Evolutionary conservation across 2,888 invertebrate genomes (phyloP).

Genomic region (Drosophila anceps): DNA sequence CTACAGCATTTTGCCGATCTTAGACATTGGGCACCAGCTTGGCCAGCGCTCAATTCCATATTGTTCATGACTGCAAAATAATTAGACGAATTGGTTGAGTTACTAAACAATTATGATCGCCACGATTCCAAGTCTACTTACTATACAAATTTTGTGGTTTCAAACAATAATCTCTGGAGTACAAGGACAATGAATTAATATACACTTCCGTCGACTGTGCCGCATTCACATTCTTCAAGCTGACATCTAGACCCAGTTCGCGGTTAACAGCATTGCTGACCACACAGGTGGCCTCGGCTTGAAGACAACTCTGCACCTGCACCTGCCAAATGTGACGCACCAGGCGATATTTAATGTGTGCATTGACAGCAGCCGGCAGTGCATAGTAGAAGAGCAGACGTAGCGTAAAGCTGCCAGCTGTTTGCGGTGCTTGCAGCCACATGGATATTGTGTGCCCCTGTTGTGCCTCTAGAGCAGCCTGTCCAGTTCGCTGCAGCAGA

Average conservation of each 20-base stretch:
- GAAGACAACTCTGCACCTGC: constrained; percentile 88
- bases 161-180: constrained; percentile 81
- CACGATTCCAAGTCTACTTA: constrained; percentile 57
- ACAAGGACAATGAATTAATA: constrained; percentile 81
- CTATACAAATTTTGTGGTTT: constrained; percentile 78
- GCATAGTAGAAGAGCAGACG: constrained; percentile 92
- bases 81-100: not conserved
- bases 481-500: constrained; percentile 69
- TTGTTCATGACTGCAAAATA: constrained; percentile 79
- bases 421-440: constrained; percentile 90
- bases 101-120: not conserved
- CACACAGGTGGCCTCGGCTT: constrained; percentile 86
- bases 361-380: constrained; percentile 77
- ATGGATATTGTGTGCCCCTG: constrained; percentile 85
- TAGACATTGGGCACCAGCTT: constrained; percentile 81
- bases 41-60: constrained; percentile 80
- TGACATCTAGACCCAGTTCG: constrained; percentile 88
- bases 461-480: constrained; percentile 79
- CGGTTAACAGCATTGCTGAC: constrained; percentile 86
- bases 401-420: constrained; percentile 88
- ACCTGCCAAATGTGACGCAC: constrained; percentile 89
- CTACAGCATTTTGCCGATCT: constrained; percentile 83
- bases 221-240: constrained; percentile 89
- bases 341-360: constrained; percentile 86
- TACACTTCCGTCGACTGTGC: constrained; percentile 86